Evolutionary conservation across 1,140 invertebrate genomes (phyloP), one percentile per base, ranked within the genome.

Genomic region (Hylyphantes graminicola): DNA sequence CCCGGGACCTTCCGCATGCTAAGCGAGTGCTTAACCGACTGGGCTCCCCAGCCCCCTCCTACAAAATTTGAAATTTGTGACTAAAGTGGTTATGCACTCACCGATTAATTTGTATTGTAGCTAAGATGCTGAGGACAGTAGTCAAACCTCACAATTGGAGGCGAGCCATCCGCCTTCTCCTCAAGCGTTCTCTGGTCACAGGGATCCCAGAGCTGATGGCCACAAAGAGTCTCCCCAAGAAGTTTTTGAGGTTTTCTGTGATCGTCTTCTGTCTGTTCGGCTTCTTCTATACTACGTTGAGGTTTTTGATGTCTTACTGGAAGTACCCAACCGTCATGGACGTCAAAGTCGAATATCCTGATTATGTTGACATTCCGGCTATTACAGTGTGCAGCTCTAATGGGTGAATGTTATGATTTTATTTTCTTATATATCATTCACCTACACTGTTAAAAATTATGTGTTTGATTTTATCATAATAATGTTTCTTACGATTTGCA

Each of bases 291-390:
- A 63, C 67, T 19, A 81, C 72, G 3, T 76, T 12, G 13, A 8
- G 19, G 2, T 82, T 81, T 17, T n/a, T 86, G 55, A 19, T 53
- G 10, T 13, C 15, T 21, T 86, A 86, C 17, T 86, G 85, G 85
- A n/a, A 53, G 11, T 86, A 86, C 54, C 78, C 85, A n/a, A 86
- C 85, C 0, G 67, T 82, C 7, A 78, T 82, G 65, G 78, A 86
- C 53, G 73, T 86, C 3, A n/a, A 35, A 55, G 57, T 86, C 7
- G 17, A 78, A 0, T 21, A 65, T 55, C 85, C 85, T 6, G 70
- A 77, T 5, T 7, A 19, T 7, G 54, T 86, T 15, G 78, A 82
- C 13, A 19, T 82, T 0, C 85, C 85, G 9, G 75, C 85, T 54
- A 8, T 86, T 13, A 81, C 85, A 11, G 17, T 86, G 9, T 86